Evolutionary conservation across 2,888 invertebrate genomes (phyloP), one percentile per base, ranked within the genome.

Genomic region (Pristionchus maxplancki): DNA sequence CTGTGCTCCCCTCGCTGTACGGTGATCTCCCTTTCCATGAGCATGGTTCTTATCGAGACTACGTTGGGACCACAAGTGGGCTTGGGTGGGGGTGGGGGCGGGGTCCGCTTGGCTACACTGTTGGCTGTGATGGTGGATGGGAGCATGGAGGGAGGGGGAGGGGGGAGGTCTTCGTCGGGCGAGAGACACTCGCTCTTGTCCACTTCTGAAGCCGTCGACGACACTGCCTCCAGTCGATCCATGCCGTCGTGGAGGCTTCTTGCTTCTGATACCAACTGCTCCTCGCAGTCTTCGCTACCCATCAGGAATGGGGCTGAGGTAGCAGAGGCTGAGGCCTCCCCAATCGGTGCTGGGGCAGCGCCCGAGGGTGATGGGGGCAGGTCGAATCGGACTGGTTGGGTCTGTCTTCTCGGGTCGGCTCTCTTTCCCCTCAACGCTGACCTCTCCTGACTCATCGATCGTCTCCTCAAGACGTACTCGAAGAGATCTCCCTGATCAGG

Each of bases 361-460:
- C 89, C 90, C 11, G 91, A 90, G 6, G 89, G 84, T 6, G 87
- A 71, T 8, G 92, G 91, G 15, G 93, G 92, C 5, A 91, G 88
- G 71, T 92, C 90, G 83, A 93, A 91, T 37, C 92, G 94, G 17
- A 95, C 90, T 91, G 93, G 90, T 92, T 94, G 93, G 92, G 95
- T 89, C 94, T 93, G 88, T 91, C 93, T 90, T 95, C 95, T 28
- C 93, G 95, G 91, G 95, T 95, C 91, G 94, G 95, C 89, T 93
- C 95, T 87, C 64, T 89, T 90, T 5, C 89, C 87, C 9, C 40
- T 8, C 13, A 89, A 74, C n/a, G 91, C 89, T 11, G 89, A 87
- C 11, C 74, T 3, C 50, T 94, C 94, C 8, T 92, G 92, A 58
- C 93, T 91, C 86, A 93, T 87, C 11, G 93, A 92, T 20, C 93